phyloP scores from a whole-genome alignment of 2,888 invertebrate genomes.

The Athrips mouffetella region DNA sequence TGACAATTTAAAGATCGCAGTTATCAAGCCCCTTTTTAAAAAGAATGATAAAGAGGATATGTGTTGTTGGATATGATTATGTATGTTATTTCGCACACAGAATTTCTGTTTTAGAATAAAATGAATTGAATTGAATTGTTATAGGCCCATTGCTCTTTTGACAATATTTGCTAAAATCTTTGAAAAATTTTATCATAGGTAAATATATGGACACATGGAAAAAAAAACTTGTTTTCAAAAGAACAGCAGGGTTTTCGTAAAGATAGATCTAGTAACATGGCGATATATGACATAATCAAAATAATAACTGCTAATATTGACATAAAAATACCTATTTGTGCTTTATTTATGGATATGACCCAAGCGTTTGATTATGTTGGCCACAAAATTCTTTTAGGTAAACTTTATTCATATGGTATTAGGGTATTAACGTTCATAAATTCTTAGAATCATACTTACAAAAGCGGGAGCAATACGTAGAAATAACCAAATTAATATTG shows the following conservation, averaged over 20 bases:
- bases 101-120: too few relatives aligned
- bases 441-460: slow-evolving; percentile 20
- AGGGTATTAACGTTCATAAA: slow-evolving; percentile 15
- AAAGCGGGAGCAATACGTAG: slow-evolving; percentile 15
- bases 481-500: slow-evolving; percentile 11
- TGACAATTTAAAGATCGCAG: slow-evolving; percentile 10
- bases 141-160: slow-evolving; percentile 15
- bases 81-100: too few relatives aligned
- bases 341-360: slow-evolving; percentile 23
- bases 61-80: too few relatives aligned
- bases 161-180: slow-evolving; percentile 15
- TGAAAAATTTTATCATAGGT: slow-evolving; percentile 14
- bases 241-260: slow-evolving; percentile 15
- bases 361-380: slow-evolving; percentile 24
- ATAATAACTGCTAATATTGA: slow-evolving; percentile 3
- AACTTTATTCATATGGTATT: slow-evolving; percentile 18
- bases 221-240: slow-evolving; percentile 1
- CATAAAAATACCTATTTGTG: slow-evolving; percentile 12
- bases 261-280: slow-evolving; percentile 10
- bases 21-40: slow-evolving; percentile 18
- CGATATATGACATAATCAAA: slow-evolving; percentile 9
- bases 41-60: slow-evolving; percentile 14
- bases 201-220: slow-evolving; percentile 10
- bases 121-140: too few relatives aligned
- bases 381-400: slow-evolving; percentile 18